These are phyloP conservation scores for Hesperophylax magnus DNA, from an alignment of 1,140 invertebrate species.

Conservation along the genomic window DNA sequence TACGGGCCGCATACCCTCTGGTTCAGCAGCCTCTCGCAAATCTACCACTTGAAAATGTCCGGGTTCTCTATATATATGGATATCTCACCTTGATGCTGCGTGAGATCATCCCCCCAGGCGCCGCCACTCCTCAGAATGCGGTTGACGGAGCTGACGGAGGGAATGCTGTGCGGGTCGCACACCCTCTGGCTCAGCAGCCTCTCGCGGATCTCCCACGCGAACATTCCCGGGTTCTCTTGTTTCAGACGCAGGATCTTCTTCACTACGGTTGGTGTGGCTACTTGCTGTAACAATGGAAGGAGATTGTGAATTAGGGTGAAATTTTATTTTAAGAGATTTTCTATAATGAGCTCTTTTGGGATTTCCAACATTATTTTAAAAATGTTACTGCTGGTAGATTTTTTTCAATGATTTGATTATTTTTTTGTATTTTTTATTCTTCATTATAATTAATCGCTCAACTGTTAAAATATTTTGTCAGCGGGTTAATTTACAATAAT, in stretches of 20 bases:
- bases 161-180: conserved; percentile 89
- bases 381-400: too few relatives aligned
- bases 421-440: too few relatives aligned
- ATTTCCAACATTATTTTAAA: too few relatives aligned
- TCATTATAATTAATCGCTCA: too few relatives aligned
- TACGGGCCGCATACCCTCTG: too few relatives aligned
- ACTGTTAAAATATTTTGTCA: too few relatives aligned
- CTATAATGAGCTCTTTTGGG: too few relatives aligned
- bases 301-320: conserved; percentile 49
- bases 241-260: conserved; percentile 93
- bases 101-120: conserved; percentile 72
- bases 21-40: too few relatives aligned
- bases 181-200: conserved; percentile 86
- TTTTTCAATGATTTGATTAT: too few relatives aligned
- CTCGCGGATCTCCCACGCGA: conserved; percentile 94
- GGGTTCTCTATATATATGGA: neutral
- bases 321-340: too few relatives aligned
- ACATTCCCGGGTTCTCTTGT: conserved; percentile 93
- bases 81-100: conserved; percentile 59
- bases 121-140: conserved; percentile 92
- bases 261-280: conserved; percentile 92
- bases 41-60: too few relatives aligned
- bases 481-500: too few relatives aligned
- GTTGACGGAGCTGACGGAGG: conserved; percentile 95
- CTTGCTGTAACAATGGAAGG: conserved; percentile 79